Base-by-base conservation (phyloP, 2,888 invertebrate species). In the Morpho achilles region DNA sequence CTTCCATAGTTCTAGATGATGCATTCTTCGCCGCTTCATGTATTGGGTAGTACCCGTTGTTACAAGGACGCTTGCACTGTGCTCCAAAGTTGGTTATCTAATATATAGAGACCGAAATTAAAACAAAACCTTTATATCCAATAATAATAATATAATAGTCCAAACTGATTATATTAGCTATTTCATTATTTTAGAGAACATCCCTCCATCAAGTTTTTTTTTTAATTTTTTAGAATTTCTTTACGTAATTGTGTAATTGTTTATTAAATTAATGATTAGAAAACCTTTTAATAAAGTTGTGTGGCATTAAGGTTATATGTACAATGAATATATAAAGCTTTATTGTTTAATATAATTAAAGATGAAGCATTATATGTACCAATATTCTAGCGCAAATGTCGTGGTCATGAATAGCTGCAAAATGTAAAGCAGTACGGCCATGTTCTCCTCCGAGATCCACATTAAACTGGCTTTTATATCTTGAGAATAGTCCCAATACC, bases 11-110 rank as follows among this genome's bases (percentile, higher is more conserved):
- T 71, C 94, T 93, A 0, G 96, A 96, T 6, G 97, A 95, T 8
- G 97, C 97, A 86, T 96, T 96, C 77, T 96, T 96, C 4, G 97
- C 97, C 1, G 97, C 97, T 73, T 96, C 95, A 80, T 97, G 97
- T 65, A 97, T 96, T 0, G 97, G 97, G 77, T 96, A 97, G 82
- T 96, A 97, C 8, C 97, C 97, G 88, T 96, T 96, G 85, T 96
- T 95, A 83, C 96, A 97, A 2, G 95, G 94, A 63, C 91, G 92
- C 72, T 95, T 94, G 54, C 96, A 95, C 74, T 94, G 93, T 45
- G 96, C 96, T 61, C 94, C 95, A 69, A 96, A 92, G 69, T 96
- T 94, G 47, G 94, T 94, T 68, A 97, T 94, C 97, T 97, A 68
- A 75, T 3, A 32, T 2, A 5, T 32, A 32, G 32, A 5, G 32